Percentiles rank a stretch among this genome's conserved stretches.
These are phyloP conservation scores for Fregata magnificens DNA, from an alignment of 2,113 vertebrate genomes.

Conservation along the genomic window DNA sequence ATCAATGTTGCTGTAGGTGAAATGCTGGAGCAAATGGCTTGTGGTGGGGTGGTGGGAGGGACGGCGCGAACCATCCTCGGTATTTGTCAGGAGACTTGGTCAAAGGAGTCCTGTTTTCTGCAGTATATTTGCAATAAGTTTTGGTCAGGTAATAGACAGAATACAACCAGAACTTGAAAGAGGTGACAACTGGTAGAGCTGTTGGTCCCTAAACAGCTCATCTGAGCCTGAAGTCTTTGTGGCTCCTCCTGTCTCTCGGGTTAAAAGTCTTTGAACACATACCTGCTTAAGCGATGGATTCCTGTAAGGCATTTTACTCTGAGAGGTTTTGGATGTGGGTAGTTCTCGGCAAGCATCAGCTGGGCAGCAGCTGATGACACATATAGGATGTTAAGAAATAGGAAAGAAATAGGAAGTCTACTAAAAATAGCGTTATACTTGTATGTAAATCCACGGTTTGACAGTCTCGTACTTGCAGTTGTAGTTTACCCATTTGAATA, in stretches of 20 bases:
- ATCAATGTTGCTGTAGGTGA: neutral
- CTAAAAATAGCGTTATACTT: neutral
- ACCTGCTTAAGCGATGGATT: neutral
- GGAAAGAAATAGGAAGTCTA: neutral
- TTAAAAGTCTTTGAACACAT: neutral
- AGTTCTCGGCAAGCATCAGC: neutral
- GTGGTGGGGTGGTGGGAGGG: neutral
- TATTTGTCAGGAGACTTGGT: neutral
- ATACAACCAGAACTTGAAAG: neutral
- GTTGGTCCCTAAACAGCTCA: neutral
- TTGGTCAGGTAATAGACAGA: neutral
- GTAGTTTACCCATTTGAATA: neutral
- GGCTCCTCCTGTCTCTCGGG: neutral
- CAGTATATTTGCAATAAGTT: accelerated
- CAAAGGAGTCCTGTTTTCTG: neutral
- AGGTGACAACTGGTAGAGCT: neutral
- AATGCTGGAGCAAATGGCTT: neutral
- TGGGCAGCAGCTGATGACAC: neutral
- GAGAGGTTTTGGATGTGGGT: neutral
- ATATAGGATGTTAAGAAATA: neutral
- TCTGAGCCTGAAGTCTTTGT: too few relatives aligned
- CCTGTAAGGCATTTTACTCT: neutral
- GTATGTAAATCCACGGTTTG: neutral
- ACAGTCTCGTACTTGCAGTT: neutral
- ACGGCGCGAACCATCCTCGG: accelerated